Evolutionary conservation across 1,140 invertebrate species (phyloP), one percentile per base, ranked within the genome.

Genomic region (Bombus sibiricus): DNA sequence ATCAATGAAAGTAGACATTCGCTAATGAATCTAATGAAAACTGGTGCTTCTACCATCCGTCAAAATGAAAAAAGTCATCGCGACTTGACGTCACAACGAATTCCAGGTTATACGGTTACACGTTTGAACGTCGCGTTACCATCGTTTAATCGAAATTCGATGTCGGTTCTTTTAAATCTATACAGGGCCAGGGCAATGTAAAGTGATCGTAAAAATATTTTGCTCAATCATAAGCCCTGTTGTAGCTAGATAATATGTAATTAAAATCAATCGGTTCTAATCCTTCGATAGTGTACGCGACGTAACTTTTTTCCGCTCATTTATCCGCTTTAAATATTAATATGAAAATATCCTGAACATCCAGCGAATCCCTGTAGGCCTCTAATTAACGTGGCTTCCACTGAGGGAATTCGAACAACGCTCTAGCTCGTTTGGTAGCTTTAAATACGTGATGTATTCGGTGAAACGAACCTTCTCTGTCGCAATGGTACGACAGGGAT

Each of bases 371-470:
- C 85, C 34, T 34, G 74, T 37, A 53, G 62, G 66, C 22, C 37
- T n/a, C 81, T 86, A 86, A 86, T 86, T 86, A 86, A 81, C 41
- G 32, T 25, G 28, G 32, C 47, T 74, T 68, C 81, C 37, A 28
- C 34, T 10, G 34, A 53, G 85, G 81, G 85, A 86, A 53, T 83
- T 83, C 81, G 74, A 83, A 83, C 73, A 83, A 76, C 32, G 66
- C 74, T 76, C 57, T 43, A 83, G 53, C 62, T 83, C 85, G 74
- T 72, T 83, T 39, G 74, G 12, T 22, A 68, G 71, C 25, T 85
- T 85, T 85, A 85, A 85, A 81, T 81, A 81, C 57, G 41, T 28
- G 41, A 81, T 85, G 71, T 10, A 37, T 6, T 3, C 72, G 8
- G 80, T 22, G 6, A 71, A 69, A 85, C 59, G 78, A 32, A 39